phyloP scores from a whole-genome alignment of 2,113 vertebrate species.

The Pogonocichla stellata region DNA sequence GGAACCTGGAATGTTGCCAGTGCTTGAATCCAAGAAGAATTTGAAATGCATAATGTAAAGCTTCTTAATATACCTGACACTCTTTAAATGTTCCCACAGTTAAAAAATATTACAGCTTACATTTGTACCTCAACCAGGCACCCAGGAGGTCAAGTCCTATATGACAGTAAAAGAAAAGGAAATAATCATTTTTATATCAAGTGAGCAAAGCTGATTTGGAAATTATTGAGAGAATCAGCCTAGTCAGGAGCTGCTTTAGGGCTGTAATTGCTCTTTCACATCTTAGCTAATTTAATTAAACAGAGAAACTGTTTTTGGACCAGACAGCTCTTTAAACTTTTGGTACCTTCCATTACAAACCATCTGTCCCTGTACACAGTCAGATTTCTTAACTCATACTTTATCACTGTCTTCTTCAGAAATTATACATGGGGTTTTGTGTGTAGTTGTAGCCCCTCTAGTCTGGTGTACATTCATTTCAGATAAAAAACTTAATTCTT shows the following conservation, averaged over 20 bases:
- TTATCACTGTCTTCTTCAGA: neutral
- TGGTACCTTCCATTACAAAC: neutral
- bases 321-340: neutral
- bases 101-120: neutral
- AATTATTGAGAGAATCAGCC: neutral
- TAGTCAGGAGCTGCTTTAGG: neutral
- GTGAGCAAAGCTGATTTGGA: neutral
- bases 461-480: neutral
- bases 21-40: neutral
- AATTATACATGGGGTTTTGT: neutral
- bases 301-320: neutral
- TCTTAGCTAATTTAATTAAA: neutral
- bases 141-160: neutral
- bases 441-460: neutral
- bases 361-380: neutral
- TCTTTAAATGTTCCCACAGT: neutral
- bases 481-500: neutral
- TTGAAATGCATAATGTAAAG: neutral
- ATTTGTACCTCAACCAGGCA: neutral
- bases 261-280: neutral
- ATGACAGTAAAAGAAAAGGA: neutral
- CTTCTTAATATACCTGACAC: neutral
- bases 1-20: slow-evolving; percentile 10
- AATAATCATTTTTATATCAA: neutral
- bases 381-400: neutral